These are phyloP conservation scores for Hydropotes inermis DNA, from an alignment of 2,113 vertebrate species.

Conservation along the genomic window DNA sequence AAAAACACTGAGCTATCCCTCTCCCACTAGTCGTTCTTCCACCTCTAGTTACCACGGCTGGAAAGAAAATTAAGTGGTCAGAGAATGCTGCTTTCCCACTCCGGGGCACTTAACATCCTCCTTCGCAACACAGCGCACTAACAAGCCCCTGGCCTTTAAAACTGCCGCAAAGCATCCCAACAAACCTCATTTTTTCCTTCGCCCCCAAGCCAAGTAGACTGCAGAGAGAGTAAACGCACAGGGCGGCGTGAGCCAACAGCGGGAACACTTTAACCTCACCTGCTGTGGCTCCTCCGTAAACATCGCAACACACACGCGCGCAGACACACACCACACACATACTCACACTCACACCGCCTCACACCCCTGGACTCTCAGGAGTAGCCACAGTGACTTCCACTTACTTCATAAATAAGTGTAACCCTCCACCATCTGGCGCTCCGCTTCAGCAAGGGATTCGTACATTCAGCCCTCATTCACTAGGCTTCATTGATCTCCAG, in stretches of 20 bases:
- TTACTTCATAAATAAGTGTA: conserved; percentile 67
- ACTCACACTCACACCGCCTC: background rate
- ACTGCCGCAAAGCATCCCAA: conserved; percentile 66
- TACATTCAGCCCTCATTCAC: conserved; percentile 83
- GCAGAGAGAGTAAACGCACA: conserved; percentile 37
- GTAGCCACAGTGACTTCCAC: conserved; percentile 41
- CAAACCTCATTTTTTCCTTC: background rate
- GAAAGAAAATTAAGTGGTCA: background rate
- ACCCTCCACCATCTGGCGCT: conserved; percentile 61
- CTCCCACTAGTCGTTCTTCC: background rate
- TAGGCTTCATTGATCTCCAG: conserved; percentile 83
- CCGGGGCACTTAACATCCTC: background rate
- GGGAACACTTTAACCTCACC: conserved; percentile 23
- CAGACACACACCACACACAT: background rate
- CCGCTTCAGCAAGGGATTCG: conserved; percentile 29
- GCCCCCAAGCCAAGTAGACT: background rate
- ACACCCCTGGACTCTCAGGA: background rate
- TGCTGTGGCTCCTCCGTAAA: conserved; percentile 33
- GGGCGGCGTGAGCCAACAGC: background rate
- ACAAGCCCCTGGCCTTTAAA: conserved; percentile 38
- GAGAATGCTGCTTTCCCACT: background rate
- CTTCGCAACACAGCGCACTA: background rate
- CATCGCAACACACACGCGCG: background rate
- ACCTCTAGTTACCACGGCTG: background rate
- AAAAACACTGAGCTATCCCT: background rate